A percentile compares a stretch with the other conserved stretches of the same genome.
These are phyloP conservation scores for Polyommatus icarus DNA, from an alignment of 2,888 invertebrate species.

Conservation along the genomic window DNA sequence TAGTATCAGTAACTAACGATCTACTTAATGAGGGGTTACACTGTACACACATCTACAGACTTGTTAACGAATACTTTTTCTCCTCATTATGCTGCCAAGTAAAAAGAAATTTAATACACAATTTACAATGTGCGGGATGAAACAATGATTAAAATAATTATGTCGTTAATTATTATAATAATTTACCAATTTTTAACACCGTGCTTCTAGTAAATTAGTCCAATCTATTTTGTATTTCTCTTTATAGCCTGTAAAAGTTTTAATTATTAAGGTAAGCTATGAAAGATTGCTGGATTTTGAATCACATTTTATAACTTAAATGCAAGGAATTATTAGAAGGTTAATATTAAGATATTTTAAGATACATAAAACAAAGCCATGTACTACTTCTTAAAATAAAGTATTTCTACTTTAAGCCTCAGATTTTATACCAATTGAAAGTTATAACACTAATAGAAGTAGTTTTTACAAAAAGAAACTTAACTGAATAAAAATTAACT, in stretches of 20 bases:
- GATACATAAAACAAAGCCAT: not conserved
- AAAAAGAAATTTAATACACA: not conserved
- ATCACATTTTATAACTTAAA: too few species aligned
- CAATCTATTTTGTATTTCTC: not conserved
- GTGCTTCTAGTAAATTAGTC: not conserved
- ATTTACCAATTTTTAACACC: not conserved
- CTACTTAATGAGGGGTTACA: slow-evolving; percentile 43
- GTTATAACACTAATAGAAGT: not conserved
- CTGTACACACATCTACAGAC: slow-evolving; percentile 40
- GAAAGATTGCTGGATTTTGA: too few species aligned
- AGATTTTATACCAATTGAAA: not conserved
- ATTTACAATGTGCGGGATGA: not conserved
- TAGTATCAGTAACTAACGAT: slow-evolving; percentile 43
- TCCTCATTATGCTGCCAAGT: slow-evolving; percentile 36
- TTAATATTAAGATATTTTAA: not conserved
- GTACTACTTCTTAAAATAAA: not conserved
- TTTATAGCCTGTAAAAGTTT: not conserved
- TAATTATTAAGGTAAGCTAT: too few species aligned
- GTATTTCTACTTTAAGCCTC: not conserved
- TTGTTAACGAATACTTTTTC: slow-evolving; percentile 40
- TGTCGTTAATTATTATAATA: not conserved
- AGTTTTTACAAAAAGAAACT: not conserved
- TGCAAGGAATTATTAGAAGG: not conserved
- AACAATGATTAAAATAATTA: not conserved
- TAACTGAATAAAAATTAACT: slow-evolving; percentile 11